Evolutionary conservation across 1,140 invertebrate genomes (phyloP), one percentile per base, ranked within the genome.

Genomic region (Antheraea pernyi): DNA sequence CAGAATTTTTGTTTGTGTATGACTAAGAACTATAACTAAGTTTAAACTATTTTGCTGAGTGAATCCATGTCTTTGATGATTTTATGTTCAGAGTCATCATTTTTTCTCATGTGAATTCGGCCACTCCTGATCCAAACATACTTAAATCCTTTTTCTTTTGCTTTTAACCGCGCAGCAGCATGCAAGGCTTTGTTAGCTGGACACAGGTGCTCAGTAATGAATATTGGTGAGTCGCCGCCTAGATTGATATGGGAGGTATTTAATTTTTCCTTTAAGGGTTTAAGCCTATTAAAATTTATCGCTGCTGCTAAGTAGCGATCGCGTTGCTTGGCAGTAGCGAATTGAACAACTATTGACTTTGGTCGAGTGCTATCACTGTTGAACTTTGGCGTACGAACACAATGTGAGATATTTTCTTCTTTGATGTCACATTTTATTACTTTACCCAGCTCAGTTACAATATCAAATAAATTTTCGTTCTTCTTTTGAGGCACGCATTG

Each of bases 401-500:
- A 59, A 59, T 59, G 9, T 19, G 19, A 59, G n/a, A 59, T 59
- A 59, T 59, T 59, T 59, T 59, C 58, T 19, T 18, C 58, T 18
- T 59, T 18, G 58, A 59, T 18, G 19, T 59, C 19, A 22, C 19
- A 59, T 19, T 59, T 59, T 18, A 59, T 59, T 6, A 59, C 58
- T 22, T 59, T 59, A 8, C 58, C 58, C n/a, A 59, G n/a, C 7
- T 59, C 19, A 5, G n/a, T 18, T 8, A 59, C 19, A 59, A 59
- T 59, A 22, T 59, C n/a, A 18, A 59, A 18, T 22, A 59, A 22
- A 59, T 59, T 59, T 59, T 59, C 58, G 16, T 59, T 59, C 8
- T 59, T 59, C 16, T 59, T 59, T 22, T 59, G 58, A n/a, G 58
- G 58, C 16, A 59, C 58, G 42, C 77, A 76, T 64, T 79, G 77